Conservation (phyloP, 2,888 invertebrate species). For the Axea sp. region DNA sequence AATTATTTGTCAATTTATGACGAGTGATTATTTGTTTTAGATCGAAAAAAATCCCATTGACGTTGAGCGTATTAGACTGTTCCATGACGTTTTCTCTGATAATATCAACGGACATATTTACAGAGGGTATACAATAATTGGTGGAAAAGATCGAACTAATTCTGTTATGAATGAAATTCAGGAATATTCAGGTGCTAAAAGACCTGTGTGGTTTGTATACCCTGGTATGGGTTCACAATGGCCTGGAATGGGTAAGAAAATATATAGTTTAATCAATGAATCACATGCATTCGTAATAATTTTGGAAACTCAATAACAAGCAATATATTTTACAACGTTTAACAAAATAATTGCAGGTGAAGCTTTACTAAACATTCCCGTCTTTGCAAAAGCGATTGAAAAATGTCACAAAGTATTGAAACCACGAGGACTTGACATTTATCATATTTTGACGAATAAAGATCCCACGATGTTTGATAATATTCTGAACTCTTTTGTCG, state of each 20-base stretch:
- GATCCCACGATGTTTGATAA: conserved; percentile 83
- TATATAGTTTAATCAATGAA: too few relatives aligned
- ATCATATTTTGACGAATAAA: conserved; percentile 82
- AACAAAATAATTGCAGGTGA: conserved; percentile 85
- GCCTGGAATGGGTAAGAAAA: conserved; percentile 87
- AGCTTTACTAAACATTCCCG: conserved; percentile 84
- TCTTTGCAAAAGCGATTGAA: conserved; percentile 84
- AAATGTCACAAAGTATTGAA: conserved; percentile 82
- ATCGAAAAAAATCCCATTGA: conserved; percentile 82
- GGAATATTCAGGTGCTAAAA: conserved; percentile 83
- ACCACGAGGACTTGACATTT: conserved; percentile 83
- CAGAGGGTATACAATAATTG: conserved; percentile 86
- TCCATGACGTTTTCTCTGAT: conserved; percentile 83
- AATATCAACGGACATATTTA: conserved; percentile 84
- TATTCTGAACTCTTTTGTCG: conserved; percentile 86
- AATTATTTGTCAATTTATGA: too few relatives aligned
- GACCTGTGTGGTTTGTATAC: conserved; percentile 93
- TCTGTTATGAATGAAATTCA: conserved; percentile 81
- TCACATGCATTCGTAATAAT: too few relatives aligned
- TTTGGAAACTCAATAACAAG: too few relatives aligned
- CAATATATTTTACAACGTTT: too few relatives aligned
- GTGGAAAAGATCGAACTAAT: conserved; percentile 71
- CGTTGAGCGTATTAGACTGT: conserved; percentile 82
- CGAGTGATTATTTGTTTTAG: too few relatives aligned
- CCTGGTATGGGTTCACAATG: conserved; percentile 96